These are phyloP conservation scores for Gnathonemus longibarbis DNA, from an alignment of 2,113 vertebrate genomes.

Conservation along the genomic window DNA sequence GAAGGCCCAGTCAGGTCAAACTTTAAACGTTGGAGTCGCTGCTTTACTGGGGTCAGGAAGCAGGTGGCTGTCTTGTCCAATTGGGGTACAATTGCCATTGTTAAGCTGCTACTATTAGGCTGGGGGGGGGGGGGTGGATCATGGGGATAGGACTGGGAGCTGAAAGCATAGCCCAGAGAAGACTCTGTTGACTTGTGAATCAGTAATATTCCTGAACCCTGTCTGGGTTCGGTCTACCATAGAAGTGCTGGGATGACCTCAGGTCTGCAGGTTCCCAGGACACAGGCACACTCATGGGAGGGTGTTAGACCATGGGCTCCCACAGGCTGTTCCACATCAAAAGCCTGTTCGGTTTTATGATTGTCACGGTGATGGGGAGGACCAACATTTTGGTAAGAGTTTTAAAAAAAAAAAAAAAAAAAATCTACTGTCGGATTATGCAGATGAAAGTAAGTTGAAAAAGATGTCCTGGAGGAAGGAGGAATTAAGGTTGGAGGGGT, in stretches of 20 bases:
- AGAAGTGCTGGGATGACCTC: neutral
- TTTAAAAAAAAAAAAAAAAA: neutral
- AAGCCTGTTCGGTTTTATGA: neutral
- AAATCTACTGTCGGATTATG: neutral
- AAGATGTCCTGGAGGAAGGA: neutral
- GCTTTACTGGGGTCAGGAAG: no score
- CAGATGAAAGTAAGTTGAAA: neutral
- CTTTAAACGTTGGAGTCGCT: neutral
- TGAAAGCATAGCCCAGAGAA: neutral
- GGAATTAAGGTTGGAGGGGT: neutral
- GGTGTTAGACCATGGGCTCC: neutral
- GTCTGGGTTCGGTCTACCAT: neutral
- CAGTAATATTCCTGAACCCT: neutral
- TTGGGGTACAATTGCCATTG: neutral
- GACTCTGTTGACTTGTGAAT: neutral
- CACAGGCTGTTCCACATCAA: neutral
- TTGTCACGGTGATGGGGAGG: neutral
- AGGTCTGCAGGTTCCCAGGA: neutral
- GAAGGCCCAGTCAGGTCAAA: neutral
- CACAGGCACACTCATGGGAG: neutral
- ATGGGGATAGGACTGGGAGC: neutral
- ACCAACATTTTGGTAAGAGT: neutral
- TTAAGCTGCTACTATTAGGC: neutral
- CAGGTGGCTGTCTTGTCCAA: neutral
- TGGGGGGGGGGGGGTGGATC: neutral